Percentiles rank a stretch among this genome's conserved stretches.
Evolutionary conservation across 2,888 invertebrate species (phyloP).

Genomic region (Xylota sylvarum): DNA sequence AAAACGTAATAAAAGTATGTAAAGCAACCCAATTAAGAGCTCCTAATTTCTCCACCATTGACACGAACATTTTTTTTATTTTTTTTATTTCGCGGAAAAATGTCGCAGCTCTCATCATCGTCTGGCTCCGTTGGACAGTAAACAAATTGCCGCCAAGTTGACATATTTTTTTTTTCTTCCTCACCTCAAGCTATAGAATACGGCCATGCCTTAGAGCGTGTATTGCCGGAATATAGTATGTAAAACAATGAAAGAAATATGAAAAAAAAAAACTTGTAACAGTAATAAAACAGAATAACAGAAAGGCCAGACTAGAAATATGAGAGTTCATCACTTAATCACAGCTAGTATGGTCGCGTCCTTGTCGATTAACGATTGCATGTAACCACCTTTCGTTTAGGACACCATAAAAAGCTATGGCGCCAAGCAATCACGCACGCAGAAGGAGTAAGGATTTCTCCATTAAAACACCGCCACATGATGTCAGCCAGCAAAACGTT

Average conservation of each 20-base stretch:
- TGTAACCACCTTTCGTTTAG: conserved; percentile 57
- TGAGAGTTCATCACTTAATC: conserved; percentile 44
- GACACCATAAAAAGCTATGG: conserved; percentile 59
- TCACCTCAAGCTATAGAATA: not conserved
- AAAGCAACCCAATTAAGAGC: conserved; percentile 43
- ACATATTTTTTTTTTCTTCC: conserved; percentile 40
- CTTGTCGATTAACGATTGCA: conserved; percentile 66
- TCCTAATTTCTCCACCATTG: conserved; percentile 48
- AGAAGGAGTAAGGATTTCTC: conserved; percentile 32
- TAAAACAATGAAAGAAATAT: not conserved
- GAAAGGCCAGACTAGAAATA: not conserved
- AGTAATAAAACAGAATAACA: conserved; percentile 2
- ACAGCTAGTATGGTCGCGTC: conserved; percentile 45
- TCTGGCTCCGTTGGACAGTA: conserved; percentile 58
- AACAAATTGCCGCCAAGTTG: conserved; percentile 46
- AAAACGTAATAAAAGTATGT: conserved; percentile 39
- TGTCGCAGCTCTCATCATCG: conserved; percentile 30
- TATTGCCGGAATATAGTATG: conserved; percentile 2
- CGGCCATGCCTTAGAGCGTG: not conserved
- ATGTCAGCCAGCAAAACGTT: conserved; percentile 66
- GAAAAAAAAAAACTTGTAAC: not conserved
- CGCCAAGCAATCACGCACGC: conserved; percentile 69
- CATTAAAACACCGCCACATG: conserved; percentile 35
- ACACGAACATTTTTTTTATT: conserved; percentile 51
- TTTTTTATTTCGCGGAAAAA: conserved; percentile 32